These are phyloP conservation scores for Tamias sibiricus DNA, from an alignment of 2,113 vertebrate genomes.

Conservation along the genomic window DNA sequence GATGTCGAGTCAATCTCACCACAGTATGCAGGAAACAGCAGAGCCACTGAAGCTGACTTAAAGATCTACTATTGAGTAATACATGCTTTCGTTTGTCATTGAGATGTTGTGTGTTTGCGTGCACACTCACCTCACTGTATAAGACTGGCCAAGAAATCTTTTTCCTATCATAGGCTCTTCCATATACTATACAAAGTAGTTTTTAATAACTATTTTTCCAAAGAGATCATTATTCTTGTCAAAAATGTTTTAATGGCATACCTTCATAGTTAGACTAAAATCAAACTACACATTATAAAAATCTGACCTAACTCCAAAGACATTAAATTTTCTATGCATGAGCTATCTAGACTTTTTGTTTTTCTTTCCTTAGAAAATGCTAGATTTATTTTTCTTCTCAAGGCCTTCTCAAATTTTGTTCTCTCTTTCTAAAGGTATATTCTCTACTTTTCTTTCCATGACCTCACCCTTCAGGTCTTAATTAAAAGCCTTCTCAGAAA, in stretches of 20 bases:
- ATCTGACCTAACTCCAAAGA: neutral
- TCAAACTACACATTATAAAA: neutral
- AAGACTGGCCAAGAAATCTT: neutral
- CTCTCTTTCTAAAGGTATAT: neutral
- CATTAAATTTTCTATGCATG: neutral
- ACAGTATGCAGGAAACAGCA: neutral
- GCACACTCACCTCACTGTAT: neutral
- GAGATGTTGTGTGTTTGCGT: neutral
- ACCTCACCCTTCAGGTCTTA: neutral
- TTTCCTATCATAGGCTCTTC: neutral
- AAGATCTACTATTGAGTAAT: neutral
- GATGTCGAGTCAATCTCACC: neutral
- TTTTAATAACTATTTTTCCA: neutral
- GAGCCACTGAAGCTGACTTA: neutral
- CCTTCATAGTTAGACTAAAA: neutral
- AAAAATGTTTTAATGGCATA: neutral
- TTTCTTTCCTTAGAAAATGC: neutral
- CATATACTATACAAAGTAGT: neutral
- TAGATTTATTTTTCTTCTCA: neutral
- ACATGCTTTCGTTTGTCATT: neutral
- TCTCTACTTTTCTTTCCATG: neutral
- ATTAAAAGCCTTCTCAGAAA: slow-evolving; percentile 15
- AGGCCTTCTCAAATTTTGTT: neutral
- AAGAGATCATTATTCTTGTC: neutral
- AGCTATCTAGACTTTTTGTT: neutral